Evolutionary conservation across 2,113 vertebrate genomes (phyloP).

Genomic region (Argyrosomus japonicus): DNA sequence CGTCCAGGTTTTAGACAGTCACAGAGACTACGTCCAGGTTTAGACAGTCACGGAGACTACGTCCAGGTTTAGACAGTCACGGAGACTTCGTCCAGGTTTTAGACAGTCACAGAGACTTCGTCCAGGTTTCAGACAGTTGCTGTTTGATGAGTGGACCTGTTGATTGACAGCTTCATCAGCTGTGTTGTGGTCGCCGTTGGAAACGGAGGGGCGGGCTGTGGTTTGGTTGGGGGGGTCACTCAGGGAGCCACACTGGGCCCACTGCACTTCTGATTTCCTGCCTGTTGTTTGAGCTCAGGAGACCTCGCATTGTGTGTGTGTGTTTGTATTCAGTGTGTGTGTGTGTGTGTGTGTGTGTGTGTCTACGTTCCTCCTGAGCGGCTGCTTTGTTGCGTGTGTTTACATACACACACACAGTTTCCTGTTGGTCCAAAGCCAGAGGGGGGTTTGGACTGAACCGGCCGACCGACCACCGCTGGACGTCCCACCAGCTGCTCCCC

Average conservation of each 20-base stretch:
- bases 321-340: conserved; percentile 46
- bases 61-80: too few relatives aligned
- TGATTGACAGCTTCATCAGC: conserved; percentile 72
- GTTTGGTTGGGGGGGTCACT: conserved; percentile 52
- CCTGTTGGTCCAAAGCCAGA: conserved; percentile 85
- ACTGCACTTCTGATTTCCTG: conserved; percentile 66
- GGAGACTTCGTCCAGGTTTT: too few relatives aligned
- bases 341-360: conserved; percentile 69
- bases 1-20: too few relatives aligned
- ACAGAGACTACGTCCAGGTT: too few relatives aligned
- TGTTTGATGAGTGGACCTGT: background rate
- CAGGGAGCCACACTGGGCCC: conserved; percentile 38
- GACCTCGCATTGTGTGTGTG: conserved; percentile 26
- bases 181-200: conserved; percentile 35
- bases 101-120: too few relatives aligned
- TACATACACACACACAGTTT: conserved; percentile 88
- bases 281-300: conserved; percentile 60
- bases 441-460: conserved; percentile 62
- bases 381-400: conserved; percentile 86
- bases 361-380: conserved; percentile 83
- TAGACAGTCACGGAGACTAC: too few relatives aligned
- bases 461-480: conserved; percentile 74
- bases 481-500: conserved; percentile 87
- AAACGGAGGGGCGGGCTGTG: conserved; percentile 44
- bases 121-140: too few relatives aligned